Evolutionary conservation across 2,113 vertebrate genomes (phyloP).

Genomic region (Sturnira hondurensis): DNA sequence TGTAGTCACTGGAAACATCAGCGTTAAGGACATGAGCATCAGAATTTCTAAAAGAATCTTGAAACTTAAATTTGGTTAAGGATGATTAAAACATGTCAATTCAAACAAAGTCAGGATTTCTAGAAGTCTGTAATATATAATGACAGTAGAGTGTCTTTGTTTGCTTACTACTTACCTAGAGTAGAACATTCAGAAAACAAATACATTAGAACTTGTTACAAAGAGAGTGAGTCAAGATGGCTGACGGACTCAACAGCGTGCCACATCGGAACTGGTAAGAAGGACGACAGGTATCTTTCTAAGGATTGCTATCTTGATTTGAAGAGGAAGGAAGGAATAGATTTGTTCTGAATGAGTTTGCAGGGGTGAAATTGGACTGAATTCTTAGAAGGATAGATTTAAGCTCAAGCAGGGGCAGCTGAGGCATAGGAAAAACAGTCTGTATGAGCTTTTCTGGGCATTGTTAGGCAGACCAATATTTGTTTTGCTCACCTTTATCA

Average conservation of each 20-base stretch:
- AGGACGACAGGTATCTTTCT: not conserved
- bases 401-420: not conserved
- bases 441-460: not conserved
- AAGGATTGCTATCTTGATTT: not conserved
- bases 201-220: not conserved
- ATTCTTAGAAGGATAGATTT: not conserved
- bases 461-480: not conserved
- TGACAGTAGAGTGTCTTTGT: not conserved
- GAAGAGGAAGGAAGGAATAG: not conserved
- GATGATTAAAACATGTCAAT: not conserved
- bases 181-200: not conserved
- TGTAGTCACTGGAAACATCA: not conserved
- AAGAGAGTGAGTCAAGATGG: not conserved
- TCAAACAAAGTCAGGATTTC: not conserved
- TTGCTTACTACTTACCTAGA: not conserved
- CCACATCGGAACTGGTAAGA: not conserved
- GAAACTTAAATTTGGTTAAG: too few species aligned
- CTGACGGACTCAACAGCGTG: not conserved
- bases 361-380: not conserved
- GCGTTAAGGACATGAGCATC: not conserved
- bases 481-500: not conserved
- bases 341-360: not conserved
- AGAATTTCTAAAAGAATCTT: constrained; percentile 5
- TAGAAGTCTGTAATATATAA: not conserved
- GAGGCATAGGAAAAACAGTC: not conserved